A percentile compares a stretch with the other conserved stretches of the same genome.
Evolutionary conservation across 2,888 invertebrate species (phyloP).

Genomic region (Heteropelma amictum): DNA sequence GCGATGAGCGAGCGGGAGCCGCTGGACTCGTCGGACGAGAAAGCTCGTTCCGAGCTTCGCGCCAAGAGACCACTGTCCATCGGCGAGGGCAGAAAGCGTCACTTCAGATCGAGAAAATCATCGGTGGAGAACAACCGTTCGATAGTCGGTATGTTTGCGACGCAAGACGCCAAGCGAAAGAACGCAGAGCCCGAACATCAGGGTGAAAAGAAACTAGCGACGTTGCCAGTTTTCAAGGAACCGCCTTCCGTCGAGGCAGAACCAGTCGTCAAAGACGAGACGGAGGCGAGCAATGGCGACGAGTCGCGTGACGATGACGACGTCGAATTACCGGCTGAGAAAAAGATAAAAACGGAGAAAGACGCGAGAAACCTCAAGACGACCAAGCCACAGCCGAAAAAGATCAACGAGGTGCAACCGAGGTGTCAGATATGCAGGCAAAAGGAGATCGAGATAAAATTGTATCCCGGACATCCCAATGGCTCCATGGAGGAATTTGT

Average conservation of each 20-base stretch:
- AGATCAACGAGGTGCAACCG: constrained; percentile 17
- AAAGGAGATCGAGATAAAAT: constrained; percentile 77
- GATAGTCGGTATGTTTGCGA: constrained; percentile 36
- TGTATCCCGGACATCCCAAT: constrained; percentile 88
- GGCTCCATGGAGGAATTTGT: constrained; percentile 88
- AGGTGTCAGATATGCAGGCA: constrained; percentile 80
- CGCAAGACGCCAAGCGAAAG: constrained; percentile 20
- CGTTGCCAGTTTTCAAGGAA: constrained; percentile 41
- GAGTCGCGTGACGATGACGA: constrained; percentile 56
- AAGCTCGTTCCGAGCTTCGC: constrained; percentile 20
- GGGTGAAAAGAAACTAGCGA: constrained; percentile 4
- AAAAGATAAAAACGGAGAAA: constrained; percentile 54
- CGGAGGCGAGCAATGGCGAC: constrained; percentile 57
- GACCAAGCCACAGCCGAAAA: constrained; percentile 43
- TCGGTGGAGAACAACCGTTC: neutral
- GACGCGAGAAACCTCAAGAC: constrained; percentile 5
- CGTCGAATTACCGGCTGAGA: constrained; percentile 42
- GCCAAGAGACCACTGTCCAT: constrained; percentile 4
- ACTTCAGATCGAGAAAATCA: neutral
- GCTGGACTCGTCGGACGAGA: constrained; percentile 5
- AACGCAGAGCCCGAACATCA: neutral
- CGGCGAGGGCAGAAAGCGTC: neutral
- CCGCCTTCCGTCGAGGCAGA: constrained; percentile 41
- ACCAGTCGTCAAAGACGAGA: constrained; percentile 59
- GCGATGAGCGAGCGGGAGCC: neutral